Base-by-base conservation (phyloP, 2,113 vertebrate genomes). In the Garra rufa region DNA sequence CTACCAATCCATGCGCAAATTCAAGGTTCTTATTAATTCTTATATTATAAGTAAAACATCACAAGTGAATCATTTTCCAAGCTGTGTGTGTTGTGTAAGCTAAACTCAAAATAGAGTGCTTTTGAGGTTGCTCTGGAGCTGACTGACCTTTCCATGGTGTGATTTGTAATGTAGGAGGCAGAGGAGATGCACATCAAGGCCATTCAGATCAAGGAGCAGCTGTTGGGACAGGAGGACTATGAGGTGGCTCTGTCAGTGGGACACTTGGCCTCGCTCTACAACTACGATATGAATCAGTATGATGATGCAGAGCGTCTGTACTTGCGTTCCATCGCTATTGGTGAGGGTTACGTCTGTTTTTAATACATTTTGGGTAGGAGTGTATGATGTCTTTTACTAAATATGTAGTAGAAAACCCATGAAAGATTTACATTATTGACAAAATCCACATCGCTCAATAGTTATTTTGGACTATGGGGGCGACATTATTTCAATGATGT, bases 101-200 rank as follows among this genome's bases (percentile, higher is more conserved):
- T 30, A 41, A 57, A 41, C 30, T 14, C 30, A 41, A 57, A 50
- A 9, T 55, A 13, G 73, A 34, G 74, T 76, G 28, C 17, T 76
- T 76, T 21, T 43, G 43, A 65, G 59, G 52, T 30, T 0, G 2
- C 10, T 6, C 34, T 48, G 24, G 10, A 52, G 59, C 30, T 79
- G 67, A 46, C 30, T 63, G 28, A 44, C 7, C 19, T 41, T 71
- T 21, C 11, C 44, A 26, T 87, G 71, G 6, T 46, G 71, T 76
- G 80, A 41, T 14, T 74, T 88, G 0, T 38, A 34, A 38, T 83
- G 61, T 87, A 99, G 98, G 98, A 99, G 91, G 98, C 98, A 8
- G 98, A 99, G 92, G 98, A 99, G 93, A 99, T 99, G 98, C 98
- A 99, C 92, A 97, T 99, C 90, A 99, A 99, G 93, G 97, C 98